Percentiles rank a stretch among this genome's conserved stretches.
Evolutionary conservation across 1,140 invertebrate genomes (phyloP).

Genomic region (Panagrolaimus sp.): DNA sequence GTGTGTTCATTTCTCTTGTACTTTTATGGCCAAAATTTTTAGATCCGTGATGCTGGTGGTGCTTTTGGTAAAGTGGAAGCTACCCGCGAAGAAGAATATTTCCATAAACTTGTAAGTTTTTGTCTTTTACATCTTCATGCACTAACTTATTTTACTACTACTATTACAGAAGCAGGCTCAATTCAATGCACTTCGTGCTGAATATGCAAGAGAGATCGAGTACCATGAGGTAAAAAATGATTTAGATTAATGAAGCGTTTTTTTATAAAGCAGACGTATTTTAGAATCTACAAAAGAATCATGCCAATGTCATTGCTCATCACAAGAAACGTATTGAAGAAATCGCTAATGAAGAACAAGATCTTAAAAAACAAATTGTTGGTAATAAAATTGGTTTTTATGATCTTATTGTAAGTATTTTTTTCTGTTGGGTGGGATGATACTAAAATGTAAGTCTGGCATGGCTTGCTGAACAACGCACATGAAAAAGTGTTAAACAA

Average conservation of each 20-base stretch:
- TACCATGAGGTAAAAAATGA: no score
- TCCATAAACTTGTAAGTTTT: conserved; percentile 67
- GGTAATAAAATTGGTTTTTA: no score
- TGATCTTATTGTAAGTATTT: no score
- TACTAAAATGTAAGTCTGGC: no score
- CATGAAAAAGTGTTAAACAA: no score
- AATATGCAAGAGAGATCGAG: conserved; percentile 34
- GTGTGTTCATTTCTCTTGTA: no score
- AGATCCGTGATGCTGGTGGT: conserved; percentile 72
- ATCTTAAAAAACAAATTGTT: background rate
- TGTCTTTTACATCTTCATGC: background rate
- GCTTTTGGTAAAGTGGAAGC: conserved; percentile 83
- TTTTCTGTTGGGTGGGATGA: no score
- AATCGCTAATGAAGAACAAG: conserved; percentile 26
- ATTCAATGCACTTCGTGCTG: conserved; percentile 29
- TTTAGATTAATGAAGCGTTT: no score
- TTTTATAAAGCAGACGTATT: no score
- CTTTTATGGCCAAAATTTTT: no score
- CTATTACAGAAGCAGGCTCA: conserved; percentile 29
- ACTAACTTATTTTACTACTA: background rate
- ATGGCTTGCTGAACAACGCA: no score
- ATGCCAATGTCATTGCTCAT: conserved; percentile 33
- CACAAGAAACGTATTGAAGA: conserved; percentile 41
- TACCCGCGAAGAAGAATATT: conserved; percentile 84
- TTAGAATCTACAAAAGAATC: conserved; percentile 35